Conservation (phyloP, 2,113 vertebrate species). For the Zosterops pallidus region DNA sequence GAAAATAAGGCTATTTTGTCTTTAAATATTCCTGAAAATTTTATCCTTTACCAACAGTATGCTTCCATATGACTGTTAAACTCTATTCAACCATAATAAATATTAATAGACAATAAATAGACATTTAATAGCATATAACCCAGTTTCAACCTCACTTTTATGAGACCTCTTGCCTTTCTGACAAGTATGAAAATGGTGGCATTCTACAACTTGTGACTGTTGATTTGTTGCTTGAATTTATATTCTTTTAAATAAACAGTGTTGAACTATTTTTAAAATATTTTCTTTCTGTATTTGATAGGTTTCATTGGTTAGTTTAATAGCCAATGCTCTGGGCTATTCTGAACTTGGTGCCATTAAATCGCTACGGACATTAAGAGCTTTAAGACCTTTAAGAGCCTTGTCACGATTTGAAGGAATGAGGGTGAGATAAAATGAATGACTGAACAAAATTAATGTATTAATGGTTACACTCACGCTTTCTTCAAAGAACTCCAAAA, state of each 20-base stretch:
- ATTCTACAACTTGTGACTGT: background rate
- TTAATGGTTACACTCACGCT: background rate
- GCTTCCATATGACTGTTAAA: background rate
- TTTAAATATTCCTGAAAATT: background rate
- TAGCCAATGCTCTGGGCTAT: conserved; percentile 86
- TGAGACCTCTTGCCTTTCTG: background rate
- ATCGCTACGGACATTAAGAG: conserved; percentile 92
- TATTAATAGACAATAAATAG: background rate
- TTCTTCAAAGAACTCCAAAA: background rate
- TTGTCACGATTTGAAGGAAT: conserved; percentile 98
- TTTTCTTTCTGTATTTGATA: conserved; percentile 53
- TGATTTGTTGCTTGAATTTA: background rate
- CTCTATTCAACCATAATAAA: background rate
- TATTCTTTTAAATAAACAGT: background rate
- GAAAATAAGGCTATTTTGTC: background rate
- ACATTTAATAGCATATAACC: background rate
- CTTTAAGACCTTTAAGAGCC: conserved; percentile 94
- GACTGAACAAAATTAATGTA: background rate
- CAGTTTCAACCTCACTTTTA: background rate
- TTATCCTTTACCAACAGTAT: background rate
- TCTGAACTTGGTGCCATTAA: conserved; percentile 92
- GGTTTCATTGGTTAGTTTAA: conserved; percentile 94
- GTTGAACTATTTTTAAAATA: background rate
- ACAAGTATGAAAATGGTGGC: background rate
- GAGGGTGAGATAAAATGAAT: conserved; percentile 86